These are phyloP conservation scores for Anomalospiza imberbis DNA, from an alignment of 2,797 vertebrate species.

Conservation along the genomic window DNA sequence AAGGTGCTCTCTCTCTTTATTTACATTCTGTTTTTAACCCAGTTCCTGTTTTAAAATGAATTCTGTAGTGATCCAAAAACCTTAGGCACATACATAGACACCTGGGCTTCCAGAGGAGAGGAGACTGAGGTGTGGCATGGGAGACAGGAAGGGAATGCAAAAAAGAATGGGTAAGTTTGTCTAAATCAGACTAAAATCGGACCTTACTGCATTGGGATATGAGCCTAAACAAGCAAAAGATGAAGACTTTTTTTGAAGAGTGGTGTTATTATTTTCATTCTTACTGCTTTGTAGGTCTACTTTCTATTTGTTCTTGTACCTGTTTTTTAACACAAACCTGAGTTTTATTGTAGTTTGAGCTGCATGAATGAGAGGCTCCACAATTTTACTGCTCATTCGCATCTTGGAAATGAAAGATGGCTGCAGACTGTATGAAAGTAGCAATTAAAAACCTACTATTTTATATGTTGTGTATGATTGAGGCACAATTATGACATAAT, in stretches of 20 bases:
- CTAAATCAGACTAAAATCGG: not conserved
- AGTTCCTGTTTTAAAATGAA: not conserved
- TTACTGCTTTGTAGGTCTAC: not conserved
- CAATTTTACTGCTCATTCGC: not conserved
- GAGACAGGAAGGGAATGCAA: not conserved
- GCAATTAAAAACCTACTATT: not conserved
- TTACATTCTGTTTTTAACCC: not conserved
- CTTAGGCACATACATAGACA: not conserved
- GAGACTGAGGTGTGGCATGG: not conserved
- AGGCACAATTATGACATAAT: not conserved
- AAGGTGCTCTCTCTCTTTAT: not conserved
- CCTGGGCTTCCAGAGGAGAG: not conserved
- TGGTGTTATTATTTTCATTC: not conserved
- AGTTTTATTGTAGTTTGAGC: not conserved
- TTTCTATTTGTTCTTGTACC: not conserved
- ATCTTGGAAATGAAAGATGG: not conserved
- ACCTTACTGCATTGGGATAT: rapidly evolving
- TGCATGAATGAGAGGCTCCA: not conserved
- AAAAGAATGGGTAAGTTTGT: not conserved
- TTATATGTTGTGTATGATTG: too few species aligned
- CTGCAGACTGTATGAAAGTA: not conserved
- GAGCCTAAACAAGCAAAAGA: not conserved
- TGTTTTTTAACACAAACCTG: not conserved
- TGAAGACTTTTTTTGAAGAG: not conserved
- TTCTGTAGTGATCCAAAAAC: not conserved